Evolutionary conservation across 2,888 invertebrate genomes (phyloP).

Genomic region (Steromphala cineraria): DNA sequence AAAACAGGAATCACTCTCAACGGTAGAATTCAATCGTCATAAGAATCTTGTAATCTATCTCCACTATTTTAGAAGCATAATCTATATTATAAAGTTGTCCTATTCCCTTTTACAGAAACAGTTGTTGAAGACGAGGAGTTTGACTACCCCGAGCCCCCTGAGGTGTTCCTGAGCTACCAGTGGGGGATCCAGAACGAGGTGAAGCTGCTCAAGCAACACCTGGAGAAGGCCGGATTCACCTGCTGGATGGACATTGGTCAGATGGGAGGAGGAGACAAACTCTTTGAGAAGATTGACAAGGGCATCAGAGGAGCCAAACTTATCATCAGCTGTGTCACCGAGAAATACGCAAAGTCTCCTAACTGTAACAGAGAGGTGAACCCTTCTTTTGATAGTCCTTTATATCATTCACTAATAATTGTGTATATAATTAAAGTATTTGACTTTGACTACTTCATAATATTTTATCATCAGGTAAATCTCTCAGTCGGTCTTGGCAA

Average conservation of each 20-base stretch:
- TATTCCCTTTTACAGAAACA: conserved; percentile 50
- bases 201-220: conserved; percentile 63
- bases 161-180: conserved; percentile 67
- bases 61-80: no score
- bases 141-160: conserved; percentile 44
- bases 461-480: no score
- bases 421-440: no score
- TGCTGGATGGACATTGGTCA: conserved; percentile 74
- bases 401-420: no score
- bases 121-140: conserved; percentile 52
- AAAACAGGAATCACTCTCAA: no score
- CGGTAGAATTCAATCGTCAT: no score
- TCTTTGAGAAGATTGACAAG: conserved; percentile 70
- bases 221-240: conserved; percentile 68
- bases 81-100: no score
- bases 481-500: conserved; percentile 54
- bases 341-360: conserved; percentile 70
- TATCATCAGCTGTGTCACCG: conserved; percentile 64
- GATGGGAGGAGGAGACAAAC: conserved; percentile 74
- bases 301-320: conserved; percentile 70
- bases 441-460: no score
- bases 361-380: conserved; percentile 40
- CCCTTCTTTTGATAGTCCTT: no score
- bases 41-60: no score
- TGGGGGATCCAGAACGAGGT: conserved; percentile 71